Evolutionary conservation across 2,113 vertebrate species (phyloP), one percentile per base, ranked within the genome.

Genomic region (Eidolon helvum): DNA sequence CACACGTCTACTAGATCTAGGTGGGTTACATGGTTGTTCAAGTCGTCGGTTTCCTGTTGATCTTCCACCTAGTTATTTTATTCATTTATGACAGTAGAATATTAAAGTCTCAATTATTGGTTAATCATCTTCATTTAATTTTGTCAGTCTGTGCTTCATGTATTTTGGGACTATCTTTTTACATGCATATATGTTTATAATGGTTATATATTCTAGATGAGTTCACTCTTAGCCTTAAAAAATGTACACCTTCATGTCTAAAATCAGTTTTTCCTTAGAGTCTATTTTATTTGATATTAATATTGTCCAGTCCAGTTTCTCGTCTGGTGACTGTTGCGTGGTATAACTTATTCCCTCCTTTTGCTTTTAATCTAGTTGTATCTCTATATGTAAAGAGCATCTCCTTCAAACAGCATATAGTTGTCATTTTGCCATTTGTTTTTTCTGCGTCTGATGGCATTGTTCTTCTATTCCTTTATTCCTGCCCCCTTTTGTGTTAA

Each of bases 221-320:
- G 26, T 8, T 24, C 24, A 1, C 24, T 7, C 40, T 35, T 1
- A 28, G 26, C 69, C 84, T 1, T 19, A 22, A 1, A 15, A 45
- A 33, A 11, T 3, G 5, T 6, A 11, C n/a, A 30, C 38, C 14
- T 40, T 26, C 10, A 15, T 2, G 30, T 26, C 68, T 43, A 19
- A 11, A 45, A 7, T 33, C 28, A 10, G 7, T 2, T 33, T 59
- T 21, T 10, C 40, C 40, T 35, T 12, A 2, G 69, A 28, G 21
- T 40, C 15, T 12, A 2, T 14, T 0, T 19, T 10, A 1, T 24
- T 12, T 2, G 21, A 3, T 3, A 1, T 2, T 4, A 0, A 35
- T 0, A 1, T 0, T 18, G 10, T 14, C 43, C 11, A 2, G 24
- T 1, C 38, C 33, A 2, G 61, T 50, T 48, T 50, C 16, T 5